Evolutionary conservation across 2,888 invertebrate species (phyloP).

Genomic region (Sphecodes monilicornis): DNA sequence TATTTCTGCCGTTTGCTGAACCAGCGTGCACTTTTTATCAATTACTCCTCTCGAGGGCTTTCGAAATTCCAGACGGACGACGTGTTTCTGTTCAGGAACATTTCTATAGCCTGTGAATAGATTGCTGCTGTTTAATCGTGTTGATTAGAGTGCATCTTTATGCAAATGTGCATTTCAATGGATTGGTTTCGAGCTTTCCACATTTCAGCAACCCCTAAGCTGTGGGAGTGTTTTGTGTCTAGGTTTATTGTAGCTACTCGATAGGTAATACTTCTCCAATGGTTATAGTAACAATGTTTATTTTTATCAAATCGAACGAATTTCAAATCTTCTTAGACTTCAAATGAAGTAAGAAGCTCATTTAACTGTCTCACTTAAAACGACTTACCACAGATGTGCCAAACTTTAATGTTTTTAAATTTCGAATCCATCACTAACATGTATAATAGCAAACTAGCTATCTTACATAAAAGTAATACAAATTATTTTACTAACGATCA

Average conservation of each 20-base stretch:
- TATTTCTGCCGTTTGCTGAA: constrained; percentile 52
- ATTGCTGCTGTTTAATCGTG: not conserved
- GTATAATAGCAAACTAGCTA: too few species aligned
- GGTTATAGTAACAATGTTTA: not conserved
- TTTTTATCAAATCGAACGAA: too few species aligned
- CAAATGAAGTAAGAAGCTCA: too few species aligned
- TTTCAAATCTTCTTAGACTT: too few species aligned
- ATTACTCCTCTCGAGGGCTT: constrained; percentile 39
- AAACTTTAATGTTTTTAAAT: too few species aligned
- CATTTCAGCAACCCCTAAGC: not conserved
- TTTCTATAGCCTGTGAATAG: not conserved
- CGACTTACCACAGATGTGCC: too few species aligned
- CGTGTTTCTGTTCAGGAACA: not conserved
- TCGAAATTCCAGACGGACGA: not conserved
- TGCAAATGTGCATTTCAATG: not conserved
- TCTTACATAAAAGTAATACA: too few species aligned
- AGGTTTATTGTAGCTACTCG: not conserved
- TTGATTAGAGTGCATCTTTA: not conserved
- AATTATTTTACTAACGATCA: too few species aligned
- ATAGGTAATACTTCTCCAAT: not conserved
- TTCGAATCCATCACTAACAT: too few species aligned
- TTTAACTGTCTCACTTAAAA: too few species aligned
- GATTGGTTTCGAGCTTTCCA: not conserved
- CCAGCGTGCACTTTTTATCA: constrained; percentile 50
- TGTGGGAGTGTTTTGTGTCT: not conserved